Conservation (phyloP, 2,113 vertebrate species). For the Mustelus asterias region DNA sequence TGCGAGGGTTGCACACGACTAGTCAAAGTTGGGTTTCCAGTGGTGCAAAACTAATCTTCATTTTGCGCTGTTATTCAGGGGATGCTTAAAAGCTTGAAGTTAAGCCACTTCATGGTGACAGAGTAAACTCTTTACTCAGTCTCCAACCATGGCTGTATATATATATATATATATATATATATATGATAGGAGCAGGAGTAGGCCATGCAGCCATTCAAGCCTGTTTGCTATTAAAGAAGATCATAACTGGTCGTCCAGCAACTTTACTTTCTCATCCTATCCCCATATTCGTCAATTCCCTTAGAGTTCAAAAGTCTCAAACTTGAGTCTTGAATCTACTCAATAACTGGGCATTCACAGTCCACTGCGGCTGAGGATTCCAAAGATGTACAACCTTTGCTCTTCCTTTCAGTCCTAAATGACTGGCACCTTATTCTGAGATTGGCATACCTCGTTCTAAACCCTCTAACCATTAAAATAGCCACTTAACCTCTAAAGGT, state of each 20-base stretch:
- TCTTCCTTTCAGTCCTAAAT: background rate
- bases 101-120: background rate
- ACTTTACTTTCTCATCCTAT: background rate
- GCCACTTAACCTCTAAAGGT: background rate
- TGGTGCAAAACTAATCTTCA: background rate
- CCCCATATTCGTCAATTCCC: background rate
- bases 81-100: background rate
- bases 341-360: background rate
- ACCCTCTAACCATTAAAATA: background rate
- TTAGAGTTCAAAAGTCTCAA: background rate
- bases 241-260: background rate
- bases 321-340: background rate
- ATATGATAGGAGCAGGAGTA: background rate
- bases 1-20: background rate
- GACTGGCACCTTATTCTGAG: background rate
- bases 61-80: background rate
- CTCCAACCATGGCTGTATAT: background rate
- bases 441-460: background rate
- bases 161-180: too few relatives aligned
- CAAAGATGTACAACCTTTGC: background rate
- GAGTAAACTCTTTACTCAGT: background rate
- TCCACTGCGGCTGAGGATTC: background rate
- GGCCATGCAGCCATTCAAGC: background rate
- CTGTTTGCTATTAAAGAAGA: background rate
- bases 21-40: background rate